Conservation (phyloP, 2,797 vertebrate species). For the Crossoptilon crossoptilon region DNA sequence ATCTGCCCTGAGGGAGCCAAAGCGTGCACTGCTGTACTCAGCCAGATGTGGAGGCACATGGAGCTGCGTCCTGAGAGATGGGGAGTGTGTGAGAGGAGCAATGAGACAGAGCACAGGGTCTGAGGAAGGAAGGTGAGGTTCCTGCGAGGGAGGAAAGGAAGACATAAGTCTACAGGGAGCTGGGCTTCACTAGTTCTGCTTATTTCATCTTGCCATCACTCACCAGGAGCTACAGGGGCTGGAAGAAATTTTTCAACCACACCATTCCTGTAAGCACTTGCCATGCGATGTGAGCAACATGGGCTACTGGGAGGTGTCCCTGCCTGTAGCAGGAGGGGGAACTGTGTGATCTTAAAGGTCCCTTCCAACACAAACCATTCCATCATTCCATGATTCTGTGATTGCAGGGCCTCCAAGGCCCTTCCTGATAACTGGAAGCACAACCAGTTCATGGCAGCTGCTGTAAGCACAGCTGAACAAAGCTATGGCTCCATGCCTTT, state of each 20-base stretch:
- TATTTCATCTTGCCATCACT: neutral
- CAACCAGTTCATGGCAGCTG: neutral
- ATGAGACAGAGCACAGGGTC: neutral
- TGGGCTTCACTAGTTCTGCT: neutral
- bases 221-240: neutral
- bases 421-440: neutral
- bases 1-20: neutral
- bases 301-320: no score
- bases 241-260: neutral
- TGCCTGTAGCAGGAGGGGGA: no score
- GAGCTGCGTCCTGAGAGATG: neutral
- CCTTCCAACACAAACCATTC: no score
- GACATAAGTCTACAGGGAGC: neutral
- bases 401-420: neutral
- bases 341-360: no score
- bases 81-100: neutral
- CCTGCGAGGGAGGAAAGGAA: neutral
- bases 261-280: neutral
- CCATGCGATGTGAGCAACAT: neutral
- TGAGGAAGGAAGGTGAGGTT: constrained; percentile 23
- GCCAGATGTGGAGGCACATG: neutral
- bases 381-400: no score
- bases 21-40: fast-evolving
- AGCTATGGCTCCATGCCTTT: neutral
- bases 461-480: neutral